Evolutionary conservation across 2,113 vertebrate genomes (phyloP), one percentile per base, ranked within the genome.

Genomic region (Triplophysa dalaica): DNA sequence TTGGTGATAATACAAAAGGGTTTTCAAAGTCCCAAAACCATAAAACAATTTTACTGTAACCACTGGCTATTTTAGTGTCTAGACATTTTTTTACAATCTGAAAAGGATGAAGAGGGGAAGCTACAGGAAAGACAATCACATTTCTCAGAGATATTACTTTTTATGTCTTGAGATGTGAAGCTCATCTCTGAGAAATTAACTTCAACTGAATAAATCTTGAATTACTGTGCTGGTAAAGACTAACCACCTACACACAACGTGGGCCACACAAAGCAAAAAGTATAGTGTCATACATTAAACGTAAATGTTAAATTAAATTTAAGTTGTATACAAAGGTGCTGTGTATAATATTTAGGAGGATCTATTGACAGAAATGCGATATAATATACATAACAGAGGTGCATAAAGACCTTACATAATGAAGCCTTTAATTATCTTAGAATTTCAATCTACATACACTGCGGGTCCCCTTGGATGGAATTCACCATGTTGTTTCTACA

Each of bases 1-100:
- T 52, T 52, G 50, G 5, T 52, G 16, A 14, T 16, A 16, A 1
- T 52, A 16, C 16, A 17, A 52, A 52, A 52, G 50, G 3, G 56
- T 12, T 72, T 29, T 58, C 52, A 72, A 72, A 56, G 52, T 58
- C 52, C 29, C 69, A 58, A 22, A 14, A 41, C 52, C 33, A 58
- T 58, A 38, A 72, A 72, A 72, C 29, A 21, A 58, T 72, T 56
- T 58, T 72, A 38, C 29, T 72, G 17, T 70, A 38, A 70, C 69
- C 26, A 72, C 69, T 58, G 69, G 69, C 54, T 17, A 24, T 73
- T 60, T n/a, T 58, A 6, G 16, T 58, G 16, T 54, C 50, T 58
- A 14, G 4, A 52, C 13, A 52, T 52, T 16, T 54, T 56, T 60
- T 41, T 73, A 17, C n/a, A 22, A 29, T 60, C 3, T 22, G 19